These are phyloP conservation scores for Kryptopterus vitreolus DNA, from an alignment of 2,797 vertebrate genomes.

Conservation along the genomic window DNA sequence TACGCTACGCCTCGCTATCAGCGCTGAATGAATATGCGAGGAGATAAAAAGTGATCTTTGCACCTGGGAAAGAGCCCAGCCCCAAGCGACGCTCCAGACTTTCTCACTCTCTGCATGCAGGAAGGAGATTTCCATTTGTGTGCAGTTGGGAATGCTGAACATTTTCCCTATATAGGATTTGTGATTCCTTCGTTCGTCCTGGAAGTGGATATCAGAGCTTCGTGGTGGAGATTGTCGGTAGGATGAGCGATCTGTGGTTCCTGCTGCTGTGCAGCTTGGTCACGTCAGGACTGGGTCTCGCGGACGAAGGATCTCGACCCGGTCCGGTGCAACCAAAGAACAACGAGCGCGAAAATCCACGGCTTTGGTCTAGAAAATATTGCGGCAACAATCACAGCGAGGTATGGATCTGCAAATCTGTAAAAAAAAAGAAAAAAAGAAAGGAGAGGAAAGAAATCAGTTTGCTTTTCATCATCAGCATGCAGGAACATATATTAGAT, in stretches of 20 bases:
- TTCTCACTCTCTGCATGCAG: slow-evolving; percentile 37
- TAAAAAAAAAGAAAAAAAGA: too few species aligned
- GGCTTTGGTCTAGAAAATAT: slow-evolving; percentile 40
- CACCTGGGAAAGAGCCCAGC: slow-evolving; percentile 29
- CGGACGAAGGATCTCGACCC: neutral
- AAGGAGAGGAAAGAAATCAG: too few species aligned
- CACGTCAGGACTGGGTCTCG: slow-evolving; percentile 49
- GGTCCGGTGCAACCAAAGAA: slow-evolving; percentile 5
- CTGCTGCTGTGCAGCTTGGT: slow-evolving; percentile 62
- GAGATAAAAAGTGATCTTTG: slow-evolving; percentile 56
- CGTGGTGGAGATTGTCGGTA: neutral
- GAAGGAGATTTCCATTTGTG: neutral
- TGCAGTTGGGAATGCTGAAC: neutral
- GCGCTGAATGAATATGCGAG: slow-evolving; percentile 40
- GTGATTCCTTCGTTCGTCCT: neutral
- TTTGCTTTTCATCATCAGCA: too few species aligned
- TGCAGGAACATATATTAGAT: too few species aligned
- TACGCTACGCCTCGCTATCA: slow-evolving; percentile 37
- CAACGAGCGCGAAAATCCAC: slow-evolving; percentile 6
- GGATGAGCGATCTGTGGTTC: slow-evolving; percentile 30
- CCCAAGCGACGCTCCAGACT: neutral
- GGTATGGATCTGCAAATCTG: too few species aligned
- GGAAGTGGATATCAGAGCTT: neutral
- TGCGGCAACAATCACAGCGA: slow-evolving; percentile 54
- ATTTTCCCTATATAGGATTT: too few species aligned